Base-by-base conservation (phyloP, 2,888 invertebrate species). In the Allacma fusca region DNA sequence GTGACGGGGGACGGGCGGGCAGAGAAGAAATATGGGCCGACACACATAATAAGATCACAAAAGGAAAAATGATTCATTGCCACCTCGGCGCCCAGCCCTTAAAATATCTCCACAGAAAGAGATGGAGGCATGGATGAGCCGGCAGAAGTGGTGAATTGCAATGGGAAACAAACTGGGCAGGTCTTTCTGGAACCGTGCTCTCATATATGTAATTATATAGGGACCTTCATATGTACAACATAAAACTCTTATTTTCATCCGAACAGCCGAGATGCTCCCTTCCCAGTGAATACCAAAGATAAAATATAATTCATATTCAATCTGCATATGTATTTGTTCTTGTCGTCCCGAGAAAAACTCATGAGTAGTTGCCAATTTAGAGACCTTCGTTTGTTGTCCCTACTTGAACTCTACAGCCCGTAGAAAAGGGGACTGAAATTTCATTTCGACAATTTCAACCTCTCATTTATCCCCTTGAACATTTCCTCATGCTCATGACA, bases 31-130 rank as follows among this genome's bases (percentile, higher is more conserved):
- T 80, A 80, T 80, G 79, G 80, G 76, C 74, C 76, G 80, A 80
- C 79, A 78, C 76, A 75, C 76, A 79, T 79, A 80, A 80, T 78
- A 80, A 80, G 79, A 80, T 80, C 80, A 80, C 79, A 80, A 80
- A 79, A 72, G 79, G 78, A 80, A 79, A 80, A 79, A 80, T 80
- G 80, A 80, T 80, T 79, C 79, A 80, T 80, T 78, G 79, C 79
- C 59, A 44, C 71, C 75, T 68, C 71, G 57, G 68, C 62, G 62
- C 72, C 76, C 78, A 69, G 76, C 76, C 76, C 76, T 68, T 68
- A 26, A 62, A 69, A 69, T 76, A 76, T 76, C 57, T 62, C 40
- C 23, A 70, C n/a, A 44, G 70, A 70, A 24, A 70, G 70, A 70
- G 44, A 50, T 12, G 26, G 44, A 26, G 28, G 70, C 24, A 2